A percentile compares a stretch with the other conserved stretches of the same genome.
These are phyloP conservation scores for Andrena flavipes DNA, from an alignment of 2,888 invertebrate genomes.

Conservation along the genomic window DNA sequence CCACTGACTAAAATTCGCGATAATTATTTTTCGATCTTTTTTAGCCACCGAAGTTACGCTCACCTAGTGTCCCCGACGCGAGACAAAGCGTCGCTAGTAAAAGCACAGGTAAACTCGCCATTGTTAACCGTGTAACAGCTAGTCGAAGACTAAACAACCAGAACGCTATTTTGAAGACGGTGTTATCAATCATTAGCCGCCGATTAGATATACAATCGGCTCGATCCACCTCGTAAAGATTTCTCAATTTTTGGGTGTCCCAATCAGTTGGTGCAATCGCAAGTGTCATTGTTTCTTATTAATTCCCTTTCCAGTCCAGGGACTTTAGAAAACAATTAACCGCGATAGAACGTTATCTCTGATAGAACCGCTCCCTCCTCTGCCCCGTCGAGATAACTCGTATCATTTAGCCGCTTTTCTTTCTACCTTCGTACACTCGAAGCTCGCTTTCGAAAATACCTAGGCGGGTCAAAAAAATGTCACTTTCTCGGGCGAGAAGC, in stretches of 20 bases:
- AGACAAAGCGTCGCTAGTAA: slow-evolving; percentile 33
- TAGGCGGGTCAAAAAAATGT: neutral
- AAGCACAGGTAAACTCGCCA: slow-evolving; percentile 21
- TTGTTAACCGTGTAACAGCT: slow-evolving; percentile 30
- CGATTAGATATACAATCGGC: slow-evolving; percentile 45
- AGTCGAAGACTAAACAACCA: slow-evolving; percentile 28
- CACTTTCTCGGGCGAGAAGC: slow-evolving; percentile 16
- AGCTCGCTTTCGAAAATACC: neutral
- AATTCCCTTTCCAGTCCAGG: slow-evolving; percentile 8
- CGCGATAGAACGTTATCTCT: too few relatives aligned
- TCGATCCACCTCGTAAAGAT: slow-evolving; percentile 20
- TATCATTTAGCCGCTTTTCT: too few relatives aligned
- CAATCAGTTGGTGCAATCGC: slow-evolving; percentile 13
- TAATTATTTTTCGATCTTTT: neutral
- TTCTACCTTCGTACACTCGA: neutral
- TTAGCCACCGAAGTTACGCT: neutral
- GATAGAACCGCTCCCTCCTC: too few relatives aligned
- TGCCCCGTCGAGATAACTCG: too few relatives aligned
- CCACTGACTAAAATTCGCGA: too few relatives aligned
- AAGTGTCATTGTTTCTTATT: neutral
- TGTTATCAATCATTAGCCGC: slow-evolving; percentile 44
- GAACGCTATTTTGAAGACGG: neutral
- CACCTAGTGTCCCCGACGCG: slow-evolving; percentile 31
- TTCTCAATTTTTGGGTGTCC: slow-evolving; percentile 24
- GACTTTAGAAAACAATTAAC: slow-evolving; percentile 14